Base-by-base conservation (phyloP, 2,797 vertebrate genomes). In the Linurgus olivaceus region DNA sequence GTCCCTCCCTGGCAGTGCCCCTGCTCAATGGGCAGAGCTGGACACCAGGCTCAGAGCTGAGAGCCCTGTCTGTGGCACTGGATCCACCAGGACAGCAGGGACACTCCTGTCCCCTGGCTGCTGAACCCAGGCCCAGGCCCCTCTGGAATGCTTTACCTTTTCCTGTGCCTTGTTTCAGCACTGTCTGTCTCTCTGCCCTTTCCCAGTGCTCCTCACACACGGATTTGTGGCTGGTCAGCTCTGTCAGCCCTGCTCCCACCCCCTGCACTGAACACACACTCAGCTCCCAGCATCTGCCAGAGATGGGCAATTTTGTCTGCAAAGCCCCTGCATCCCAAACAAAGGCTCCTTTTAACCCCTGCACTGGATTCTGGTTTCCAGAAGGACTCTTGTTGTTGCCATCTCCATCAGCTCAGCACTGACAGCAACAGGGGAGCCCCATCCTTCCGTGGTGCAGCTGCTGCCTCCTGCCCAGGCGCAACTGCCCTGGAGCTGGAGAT, bases 61-160 rank as follows among this genome's bases (percentile, higher is more conserved):
- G 3, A 57, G 79, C 35, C 19, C 51, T 0, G 0, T 7, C 14
- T 16, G 42, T 29, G 40, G 61, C 54, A 6, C n/a, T 6, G 85
- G 35, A 7, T 15, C 35, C 48, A 50, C 9, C 13, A 3, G 0
- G 6, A 23, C 50, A 47, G 12, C 28, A 8, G 50, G 25, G 77
- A 25, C 45, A 40, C 2, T 15, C 50, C 80, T 0, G 0, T 24
- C 28, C 47, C 26, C 8, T 6, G 62, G 52, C 73, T 55, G 13
- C 1, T 11, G 57, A 13, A 12, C 33, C 29, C 26, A 11, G 81
- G 42, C 78, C 66, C 51, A 23, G 59, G 35, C 17, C 33, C 9
- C 71, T 55, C 13, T 48, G 78, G 40, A 57, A 42, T 0, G 24
- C n/a, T 62, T 26, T 18, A 6, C 67, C 44, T 38, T 19, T 7